Percentiles rank a stretch among this genome's conserved stretches.
Conservation (phyloP, 2,113 vertebrate species). For the Myrmecophaga tridactyla region DNA sequence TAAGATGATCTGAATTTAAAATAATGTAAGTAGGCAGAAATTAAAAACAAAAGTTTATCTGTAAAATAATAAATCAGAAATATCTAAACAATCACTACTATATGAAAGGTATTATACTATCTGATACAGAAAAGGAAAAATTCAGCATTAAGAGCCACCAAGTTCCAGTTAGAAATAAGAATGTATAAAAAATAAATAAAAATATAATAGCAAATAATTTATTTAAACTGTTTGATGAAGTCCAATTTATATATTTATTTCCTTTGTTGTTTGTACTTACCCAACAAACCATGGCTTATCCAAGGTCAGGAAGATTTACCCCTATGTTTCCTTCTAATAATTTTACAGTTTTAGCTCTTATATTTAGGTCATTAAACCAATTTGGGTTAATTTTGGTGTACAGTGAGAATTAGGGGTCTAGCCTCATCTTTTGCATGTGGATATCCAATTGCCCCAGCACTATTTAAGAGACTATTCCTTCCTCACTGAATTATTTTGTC, state of each 20-base stretch:
- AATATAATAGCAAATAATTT: background rate
- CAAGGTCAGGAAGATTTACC: background rate
- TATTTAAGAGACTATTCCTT: background rate
- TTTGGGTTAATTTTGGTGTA: no score
- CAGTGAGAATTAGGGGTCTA: background rate
- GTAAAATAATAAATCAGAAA: background rate
- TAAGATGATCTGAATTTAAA: background rate
- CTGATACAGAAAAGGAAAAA: background rate
- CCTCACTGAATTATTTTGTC: background rate
- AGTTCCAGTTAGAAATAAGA: background rate
- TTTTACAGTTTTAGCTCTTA: background rate
- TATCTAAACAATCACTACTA: background rate
- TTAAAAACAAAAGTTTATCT: background rate
- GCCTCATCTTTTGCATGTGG: background rate
- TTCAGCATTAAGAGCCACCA: background rate
- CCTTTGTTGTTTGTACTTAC: background rate
- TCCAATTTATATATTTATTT: background rate
- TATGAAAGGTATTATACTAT: background rate
- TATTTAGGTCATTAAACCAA: no score
- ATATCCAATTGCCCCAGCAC: background rate
- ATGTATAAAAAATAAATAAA: background rate
- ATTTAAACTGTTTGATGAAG: background rate
- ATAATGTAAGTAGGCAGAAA: background rate
- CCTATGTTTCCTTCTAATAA: background rate
- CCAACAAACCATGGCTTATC: background rate